Evolutionary conservation across 2,113 vertebrate species (phyloP).

Genomic region (Pedionomus torquatus): DNA sequence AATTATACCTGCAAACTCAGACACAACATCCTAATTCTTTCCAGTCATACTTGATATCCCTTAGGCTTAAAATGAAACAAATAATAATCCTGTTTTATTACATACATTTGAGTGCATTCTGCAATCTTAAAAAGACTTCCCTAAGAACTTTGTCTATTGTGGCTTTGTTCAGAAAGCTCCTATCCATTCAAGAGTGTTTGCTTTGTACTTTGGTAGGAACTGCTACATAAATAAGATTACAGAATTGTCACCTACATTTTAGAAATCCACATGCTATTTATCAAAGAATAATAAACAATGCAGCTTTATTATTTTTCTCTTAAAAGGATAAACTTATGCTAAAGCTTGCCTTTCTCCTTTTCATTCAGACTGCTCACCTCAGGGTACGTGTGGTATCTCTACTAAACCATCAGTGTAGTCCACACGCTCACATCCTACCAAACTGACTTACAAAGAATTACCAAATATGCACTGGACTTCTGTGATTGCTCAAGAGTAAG

Average conservation of each 20-base stretch:
- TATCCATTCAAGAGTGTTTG: neutral
- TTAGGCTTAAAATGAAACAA: neutral
- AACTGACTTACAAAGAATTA: neutral
- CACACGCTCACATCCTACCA: neutral
- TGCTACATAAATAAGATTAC: neutral
- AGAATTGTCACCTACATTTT: neutral
- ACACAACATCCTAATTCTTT: neutral
- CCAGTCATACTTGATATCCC: neutral
- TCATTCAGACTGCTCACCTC: neutral
- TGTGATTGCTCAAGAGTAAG: neutral
- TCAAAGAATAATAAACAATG: neutral
- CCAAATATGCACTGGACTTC: accelerated
- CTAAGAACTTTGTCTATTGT: neutral
- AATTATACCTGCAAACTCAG: neutral
- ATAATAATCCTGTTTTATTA: neutral
- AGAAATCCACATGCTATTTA: neutral
- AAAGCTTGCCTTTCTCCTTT: neutral
- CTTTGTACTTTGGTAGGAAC: neutral
- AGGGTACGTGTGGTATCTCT: accelerated
- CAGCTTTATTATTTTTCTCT: neutral
- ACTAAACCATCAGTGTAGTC: neutral
- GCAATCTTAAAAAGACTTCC: neutral
- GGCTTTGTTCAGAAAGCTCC: neutral
- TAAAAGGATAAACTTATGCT: neutral
- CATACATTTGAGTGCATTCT: neutral